phyloP scores from a whole-genome alignment of 2,888 invertebrate species.

The Drosophila atroscutellata region DNA sequence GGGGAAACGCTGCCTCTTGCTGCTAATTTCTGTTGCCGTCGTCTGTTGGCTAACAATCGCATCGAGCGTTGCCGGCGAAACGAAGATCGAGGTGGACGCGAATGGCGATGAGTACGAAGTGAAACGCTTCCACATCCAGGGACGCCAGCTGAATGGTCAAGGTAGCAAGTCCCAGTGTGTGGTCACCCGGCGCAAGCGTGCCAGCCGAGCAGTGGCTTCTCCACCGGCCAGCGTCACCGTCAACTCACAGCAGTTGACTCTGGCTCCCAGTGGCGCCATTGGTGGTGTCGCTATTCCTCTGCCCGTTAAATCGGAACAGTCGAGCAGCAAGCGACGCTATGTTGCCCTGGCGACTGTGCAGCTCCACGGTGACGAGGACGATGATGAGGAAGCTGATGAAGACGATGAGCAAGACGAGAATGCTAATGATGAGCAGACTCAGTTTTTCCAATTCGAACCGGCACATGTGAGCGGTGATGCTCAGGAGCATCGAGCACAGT shows the following conservation, averaged over 20 bases:
- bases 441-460: neutral
- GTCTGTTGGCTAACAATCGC: slow-evolving; percentile 43
- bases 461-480: neutral
- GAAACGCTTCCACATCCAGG: slow-evolving; percentile 78
- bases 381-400: slow-evolving; percentile 23
- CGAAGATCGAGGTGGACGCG: slow-evolving; percentile 77
- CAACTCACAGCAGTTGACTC: slow-evolving; percentile 52
- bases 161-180: slow-evolving; percentile 78
- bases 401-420: slow-evolving; percentile 19
- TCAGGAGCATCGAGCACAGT: slow-evolving; percentile 20
- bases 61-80: slow-evolving; percentile 55
- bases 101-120: slow-evolving; percentile 81
- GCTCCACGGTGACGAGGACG: slow-evolving; percentile 28
- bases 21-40: slow-evolving; percentile 34
- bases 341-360: slow-evolving; percentile 60
- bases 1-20: slow-evolving; percentile 58
- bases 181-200: slow-evolving; percentile 74
- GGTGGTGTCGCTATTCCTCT: slow-evolving; percentile 2
- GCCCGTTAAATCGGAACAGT: neutral
- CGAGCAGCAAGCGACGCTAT: slow-evolving; percentile 54
- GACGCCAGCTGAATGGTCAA: slow-evolving; percentile 71
- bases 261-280: slow-evolving; percentile 33
- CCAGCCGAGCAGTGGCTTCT: slow-evolving; percentile 21
- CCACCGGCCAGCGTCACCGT: slow-evolving; percentile 33
- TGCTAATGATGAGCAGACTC: slow-evolving; percentile 8